Percentiles rank a stretch among this genome's conserved stretches.
Evolutionary conservation across 2,888 invertebrate species (phyloP).

Genomic region (Hirtodrosophila duncani): DNA sequence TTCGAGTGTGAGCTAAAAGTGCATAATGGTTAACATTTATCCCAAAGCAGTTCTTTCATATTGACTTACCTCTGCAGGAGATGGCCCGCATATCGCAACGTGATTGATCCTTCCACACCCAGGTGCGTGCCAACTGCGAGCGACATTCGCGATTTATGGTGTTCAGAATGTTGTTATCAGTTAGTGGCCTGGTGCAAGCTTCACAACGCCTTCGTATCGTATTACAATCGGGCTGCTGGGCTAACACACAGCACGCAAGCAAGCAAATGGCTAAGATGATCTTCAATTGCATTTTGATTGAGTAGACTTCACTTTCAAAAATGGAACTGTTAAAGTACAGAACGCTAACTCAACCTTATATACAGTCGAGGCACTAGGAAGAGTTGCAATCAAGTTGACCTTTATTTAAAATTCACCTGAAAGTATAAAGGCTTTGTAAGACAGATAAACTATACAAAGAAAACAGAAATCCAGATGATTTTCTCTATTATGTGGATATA

Average conservation of each 20-base stretch:
- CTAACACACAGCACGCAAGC: constrained; percentile 5
- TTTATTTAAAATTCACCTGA: too few relatives aligned
- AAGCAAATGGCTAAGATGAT: not conserved
- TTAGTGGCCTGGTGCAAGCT: constrained; percentile 10
- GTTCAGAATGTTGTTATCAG: constrained; percentile 11
- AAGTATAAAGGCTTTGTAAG: too few relatives aligned
- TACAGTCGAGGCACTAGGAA: too few relatives aligned
- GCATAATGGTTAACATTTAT: not conserved
- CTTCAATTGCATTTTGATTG: constrained; percentile 10
- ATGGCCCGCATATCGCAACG: constrained; percentile 24
- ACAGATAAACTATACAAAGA: too few relatives aligned
- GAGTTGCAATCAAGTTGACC: too few relatives aligned
- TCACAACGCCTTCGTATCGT: constrained; percentile 10
- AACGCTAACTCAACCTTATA: too few relatives aligned
- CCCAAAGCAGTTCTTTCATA: not conserved
- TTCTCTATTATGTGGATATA: too few relatives aligned
- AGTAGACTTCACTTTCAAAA: too few relatives aligned
- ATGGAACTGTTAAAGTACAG: too few relatives aligned
- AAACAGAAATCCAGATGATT: too few relatives aligned
- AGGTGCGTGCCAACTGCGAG: constrained; percentile 3
- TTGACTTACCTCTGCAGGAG: constrained; percentile 13
- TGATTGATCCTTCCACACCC: constrained; percentile 17
- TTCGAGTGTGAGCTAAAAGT: constrained; percentile 15
- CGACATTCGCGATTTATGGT: constrained; percentile 22
- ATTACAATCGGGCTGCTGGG: constrained; percentile 18